Conservation (phyloP, 2,797 vertebrate genomes). For the Poecilia picta region DNA sequence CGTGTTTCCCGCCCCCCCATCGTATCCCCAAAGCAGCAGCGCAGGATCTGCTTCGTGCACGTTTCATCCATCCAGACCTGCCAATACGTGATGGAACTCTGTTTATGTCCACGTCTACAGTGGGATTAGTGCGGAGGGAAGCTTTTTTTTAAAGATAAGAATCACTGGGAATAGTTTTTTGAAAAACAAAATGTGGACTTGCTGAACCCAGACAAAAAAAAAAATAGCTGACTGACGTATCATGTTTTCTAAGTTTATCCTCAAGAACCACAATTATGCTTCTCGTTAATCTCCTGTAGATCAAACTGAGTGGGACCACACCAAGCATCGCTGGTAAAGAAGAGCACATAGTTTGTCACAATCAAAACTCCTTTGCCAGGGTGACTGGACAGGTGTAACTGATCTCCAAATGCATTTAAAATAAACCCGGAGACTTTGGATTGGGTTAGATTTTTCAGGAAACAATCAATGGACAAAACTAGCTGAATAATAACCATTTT, state of each 20-base stretch:
- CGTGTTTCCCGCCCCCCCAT: neutral
- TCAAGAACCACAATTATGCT: neutral
- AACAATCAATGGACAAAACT: neutral
- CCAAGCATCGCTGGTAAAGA: neutral
- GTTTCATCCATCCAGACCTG: slow-evolving; percentile 23
- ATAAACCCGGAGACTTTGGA: neutral
- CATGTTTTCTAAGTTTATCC: slow-evolving; percentile 15
- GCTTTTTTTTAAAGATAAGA: slow-evolving; percentile 22
- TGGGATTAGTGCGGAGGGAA: slow-evolving; percentile 7
- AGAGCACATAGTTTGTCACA: neutral
- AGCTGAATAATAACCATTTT: neutral
- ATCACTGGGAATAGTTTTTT: slow-evolving; percentile 55
- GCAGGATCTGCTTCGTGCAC: slow-evolving; percentile 12
- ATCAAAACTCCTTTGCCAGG: neutral
- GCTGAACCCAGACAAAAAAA: slow-evolving; percentile 11
- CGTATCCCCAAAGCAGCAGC: slow-evolving; percentile 3
- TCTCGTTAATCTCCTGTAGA: neutral
- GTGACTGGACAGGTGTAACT: neutral
- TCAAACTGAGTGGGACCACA: neutral
- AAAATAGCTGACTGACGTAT: neutral
- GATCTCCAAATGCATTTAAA: neutral
- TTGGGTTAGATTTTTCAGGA: neutral
- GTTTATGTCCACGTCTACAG: slow-evolving; percentile 22
- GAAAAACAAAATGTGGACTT: slow-evolving; percentile 1
- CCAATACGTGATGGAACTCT: slow-evolving; percentile 23